Evolutionary conservation across 2,113 vertebrate species (phyloP).

Genomic region (Heterotilapia buettikoferi): DNA sequence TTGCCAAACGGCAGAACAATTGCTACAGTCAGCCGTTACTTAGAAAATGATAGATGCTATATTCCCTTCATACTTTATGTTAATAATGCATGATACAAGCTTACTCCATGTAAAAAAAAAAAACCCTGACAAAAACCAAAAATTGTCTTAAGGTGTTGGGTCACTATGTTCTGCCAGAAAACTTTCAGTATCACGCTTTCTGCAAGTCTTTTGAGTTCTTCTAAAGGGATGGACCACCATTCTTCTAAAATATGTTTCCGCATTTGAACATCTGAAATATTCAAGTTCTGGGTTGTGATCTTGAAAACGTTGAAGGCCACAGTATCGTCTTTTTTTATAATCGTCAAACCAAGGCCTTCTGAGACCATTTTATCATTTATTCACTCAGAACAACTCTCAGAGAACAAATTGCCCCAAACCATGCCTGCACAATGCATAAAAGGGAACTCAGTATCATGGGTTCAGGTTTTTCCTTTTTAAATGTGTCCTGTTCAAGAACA

Average conservation of each 20-base stretch:
- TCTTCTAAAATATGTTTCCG: background rate
- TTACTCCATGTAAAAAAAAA: background rate
- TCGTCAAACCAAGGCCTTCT: background rate
- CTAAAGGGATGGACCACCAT: background rate
- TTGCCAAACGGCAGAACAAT: background rate
- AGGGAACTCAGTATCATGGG: background rate
- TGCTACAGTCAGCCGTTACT: background rate
- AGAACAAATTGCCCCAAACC: background rate
- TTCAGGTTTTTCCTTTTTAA: background rate
- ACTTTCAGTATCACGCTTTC: background rate
- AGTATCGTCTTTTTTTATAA: background rate
- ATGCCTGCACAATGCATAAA: background rate
- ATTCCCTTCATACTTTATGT: background rate
- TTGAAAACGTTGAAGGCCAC: background rate
- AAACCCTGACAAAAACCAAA: background rate
- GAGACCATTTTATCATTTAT: background rate
- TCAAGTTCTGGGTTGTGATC: background rate
- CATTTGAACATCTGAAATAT: background rate
- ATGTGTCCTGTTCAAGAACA: background rate
- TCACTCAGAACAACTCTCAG: background rate
- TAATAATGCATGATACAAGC: background rate
- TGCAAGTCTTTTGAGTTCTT: background rate
- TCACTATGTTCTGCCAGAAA: background rate
- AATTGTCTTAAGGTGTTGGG: background rate
- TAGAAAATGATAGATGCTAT: background rate